These are phyloP conservation scores for Athalia circularis DNA, from an alignment of 2,888 invertebrate species.

Conservation along the genomic window DNA sequence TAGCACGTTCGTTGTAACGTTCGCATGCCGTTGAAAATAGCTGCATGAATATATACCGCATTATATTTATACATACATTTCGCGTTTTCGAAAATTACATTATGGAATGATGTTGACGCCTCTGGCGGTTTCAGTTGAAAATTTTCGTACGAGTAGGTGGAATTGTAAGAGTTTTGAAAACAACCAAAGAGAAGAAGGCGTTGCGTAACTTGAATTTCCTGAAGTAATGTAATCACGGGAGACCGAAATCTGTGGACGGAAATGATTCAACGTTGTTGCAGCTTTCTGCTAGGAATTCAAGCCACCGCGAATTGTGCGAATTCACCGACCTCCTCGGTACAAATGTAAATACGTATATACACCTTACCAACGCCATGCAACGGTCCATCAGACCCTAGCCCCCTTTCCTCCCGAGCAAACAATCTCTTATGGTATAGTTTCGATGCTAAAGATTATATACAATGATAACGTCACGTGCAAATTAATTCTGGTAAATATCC, in stretches of 20 bases:
- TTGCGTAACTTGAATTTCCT: conserved; percentile 57
- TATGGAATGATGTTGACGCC: neutral
- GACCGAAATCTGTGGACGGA: conserved; percentile 69
- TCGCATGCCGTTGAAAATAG: neutral
- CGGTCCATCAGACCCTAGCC: no score
- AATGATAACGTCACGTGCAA: conserved; percentile 70
- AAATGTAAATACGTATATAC: neutral
- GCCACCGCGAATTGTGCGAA: neutral
- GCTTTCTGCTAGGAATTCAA: conserved; percentile 23
- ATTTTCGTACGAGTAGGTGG: neutral
- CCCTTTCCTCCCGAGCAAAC: neutral
- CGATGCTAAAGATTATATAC: conserved; percentile 49
- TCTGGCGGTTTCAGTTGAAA: no score
- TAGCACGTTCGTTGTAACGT: conserved; percentile 27
- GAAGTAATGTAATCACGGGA: conserved; percentile 69
- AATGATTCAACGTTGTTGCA: conserved; percentile 66
- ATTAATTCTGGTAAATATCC: conserved; percentile 64
- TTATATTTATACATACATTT: neutral
- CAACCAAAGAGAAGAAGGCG: neutral
- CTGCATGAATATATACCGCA: neutral
- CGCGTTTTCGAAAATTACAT: neutral
- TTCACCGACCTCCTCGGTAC: neutral
- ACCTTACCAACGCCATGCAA: neutral
- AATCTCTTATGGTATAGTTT: conserved; percentile 25
- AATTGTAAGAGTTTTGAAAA: neutral